Conservation (phyloP, 2,888 invertebrate species). For the Meteorus colon region DNA sequence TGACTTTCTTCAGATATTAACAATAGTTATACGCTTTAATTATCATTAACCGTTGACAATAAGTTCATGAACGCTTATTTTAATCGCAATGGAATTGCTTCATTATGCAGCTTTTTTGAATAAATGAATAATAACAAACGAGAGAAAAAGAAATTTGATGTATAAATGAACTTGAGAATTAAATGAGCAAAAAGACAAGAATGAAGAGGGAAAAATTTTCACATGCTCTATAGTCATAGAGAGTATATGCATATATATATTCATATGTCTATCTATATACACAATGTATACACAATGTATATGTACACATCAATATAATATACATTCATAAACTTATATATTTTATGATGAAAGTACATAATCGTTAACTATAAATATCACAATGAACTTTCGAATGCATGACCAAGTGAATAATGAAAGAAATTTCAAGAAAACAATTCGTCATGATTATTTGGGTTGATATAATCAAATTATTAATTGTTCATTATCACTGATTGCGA, state of each 20-base stretch:
- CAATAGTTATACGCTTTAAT: conserved; percentile 40
- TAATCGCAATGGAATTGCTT: conserved; percentile 45
- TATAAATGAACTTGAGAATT: background rate
- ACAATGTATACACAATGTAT: conserved; percentile 43
- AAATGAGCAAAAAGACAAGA: conserved; percentile 17
- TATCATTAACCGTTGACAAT: conserved; percentile 51
- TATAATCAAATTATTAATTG: background rate
- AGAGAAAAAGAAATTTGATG: conserved; percentile 13
- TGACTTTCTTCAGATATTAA: conserved; percentile 8
- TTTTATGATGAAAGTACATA: conserved; percentile 61
- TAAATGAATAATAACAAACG: conserved; percentile 7
- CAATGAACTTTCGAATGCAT: conserved; percentile 38
- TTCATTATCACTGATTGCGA: background rate
- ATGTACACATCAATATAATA: conserved; percentile 44
- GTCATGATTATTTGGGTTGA: too few species aligned
- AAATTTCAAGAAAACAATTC: too few species aligned
- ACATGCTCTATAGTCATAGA: conserved; percentile 39
- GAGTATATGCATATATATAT: background rate
- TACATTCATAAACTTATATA: conserved; percentile 50
- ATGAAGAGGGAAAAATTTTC: conserved; percentile 39
- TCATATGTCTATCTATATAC: conserved; percentile 36
- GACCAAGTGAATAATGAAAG: too few species aligned
- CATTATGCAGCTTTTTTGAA: conserved; percentile 33
- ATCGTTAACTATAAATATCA: conserved; percentile 48
- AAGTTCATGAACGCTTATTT: conserved; percentile 47